phyloP scores from a whole-genome alignment of 2,888 invertebrate species.

The Caenorhabditis sulstoni region DNA sequence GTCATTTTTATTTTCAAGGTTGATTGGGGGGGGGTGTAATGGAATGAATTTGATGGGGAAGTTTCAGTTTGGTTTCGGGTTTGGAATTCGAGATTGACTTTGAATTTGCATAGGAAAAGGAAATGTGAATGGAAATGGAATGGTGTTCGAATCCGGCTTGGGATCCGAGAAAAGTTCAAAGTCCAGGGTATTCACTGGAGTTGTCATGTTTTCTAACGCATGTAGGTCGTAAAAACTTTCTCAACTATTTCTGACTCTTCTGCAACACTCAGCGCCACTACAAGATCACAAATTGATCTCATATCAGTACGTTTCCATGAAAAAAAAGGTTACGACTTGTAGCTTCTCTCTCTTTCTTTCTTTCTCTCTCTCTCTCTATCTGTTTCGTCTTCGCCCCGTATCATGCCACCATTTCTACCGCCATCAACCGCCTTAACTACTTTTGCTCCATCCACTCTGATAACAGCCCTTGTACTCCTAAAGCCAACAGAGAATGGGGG shows the following conservation, averaged over 20 bases:
- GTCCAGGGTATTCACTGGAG: no score
- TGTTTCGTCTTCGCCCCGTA: slow-evolving; percentile 17
- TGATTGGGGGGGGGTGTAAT: background rate
- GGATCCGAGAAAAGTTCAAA: no score
- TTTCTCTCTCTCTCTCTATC: slow-evolving; percentile 10
- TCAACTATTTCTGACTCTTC: background rate
- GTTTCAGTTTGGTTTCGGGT: background rate
- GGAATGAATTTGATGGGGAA: background rate
- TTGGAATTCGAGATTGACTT: background rate
- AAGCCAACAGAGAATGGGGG: no score
- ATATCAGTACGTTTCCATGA: slow-evolving; percentile 53
- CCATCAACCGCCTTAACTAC: slow-evolving; percentile 17
- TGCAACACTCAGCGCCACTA: slow-evolving; percentile 19
- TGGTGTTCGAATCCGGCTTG: no score
- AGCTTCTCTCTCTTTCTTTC: slow-evolving; percentile 35
- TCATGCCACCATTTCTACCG: slow-evolving; percentile 50
- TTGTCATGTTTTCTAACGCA: no score
- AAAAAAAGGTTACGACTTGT: slow-evolving; percentile 25
- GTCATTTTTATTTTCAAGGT: slow-evolving; percentile 13
- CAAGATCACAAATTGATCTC: slow-evolving; percentile 53
- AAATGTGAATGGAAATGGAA: no score
- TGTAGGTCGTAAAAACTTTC: slow-evolving; percentile 15
- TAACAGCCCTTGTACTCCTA: no score
- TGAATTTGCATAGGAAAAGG: background rate
- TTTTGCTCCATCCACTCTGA: slow-evolving; percentile 5